Evolutionary conservation across 2,888 invertebrate genomes (phyloP).

Genomic region (Timema podura): DNA sequence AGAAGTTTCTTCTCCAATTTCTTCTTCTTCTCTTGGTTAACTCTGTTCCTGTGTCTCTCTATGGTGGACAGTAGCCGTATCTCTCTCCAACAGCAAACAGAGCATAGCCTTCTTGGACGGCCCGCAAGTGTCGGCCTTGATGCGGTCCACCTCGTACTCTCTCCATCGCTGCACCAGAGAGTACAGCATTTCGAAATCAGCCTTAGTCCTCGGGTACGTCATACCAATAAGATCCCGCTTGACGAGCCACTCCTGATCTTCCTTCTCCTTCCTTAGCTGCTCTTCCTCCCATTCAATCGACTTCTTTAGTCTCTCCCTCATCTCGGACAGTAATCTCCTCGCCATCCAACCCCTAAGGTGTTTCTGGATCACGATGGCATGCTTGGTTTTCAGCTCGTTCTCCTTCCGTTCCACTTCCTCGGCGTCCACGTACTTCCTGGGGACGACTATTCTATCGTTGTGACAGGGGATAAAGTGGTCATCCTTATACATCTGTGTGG

Average conservation of each 20-base stretch:
- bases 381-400: neutral
- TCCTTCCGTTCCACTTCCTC: neutral
- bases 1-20: neutral
- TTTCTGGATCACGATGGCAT: neutral
- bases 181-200: constrained; percentile 10
- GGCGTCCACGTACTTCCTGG: neutral
- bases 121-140: neutral
- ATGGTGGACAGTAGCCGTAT: neutral
- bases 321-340: neutral
- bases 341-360: neutral
- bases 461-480: neutral
- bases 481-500: neutral
- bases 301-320: neutral
- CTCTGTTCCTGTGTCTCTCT: neutral
- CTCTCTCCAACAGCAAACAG: neutral
- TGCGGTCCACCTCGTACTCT: neutral
- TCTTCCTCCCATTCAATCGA: neutral
- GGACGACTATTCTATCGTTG: neutral
- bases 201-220: neutral
- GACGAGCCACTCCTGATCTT: neutral
- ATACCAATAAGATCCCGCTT: neutral
- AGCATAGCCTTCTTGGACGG: neutral
- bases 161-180: neutral
- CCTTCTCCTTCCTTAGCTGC: neutral
- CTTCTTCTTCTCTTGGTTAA: neutral